These are phyloP conservation scores for Aelia acuminata DNA, from an alignment of 2,888 invertebrate species.

Conservation along the genomic window DNA sequence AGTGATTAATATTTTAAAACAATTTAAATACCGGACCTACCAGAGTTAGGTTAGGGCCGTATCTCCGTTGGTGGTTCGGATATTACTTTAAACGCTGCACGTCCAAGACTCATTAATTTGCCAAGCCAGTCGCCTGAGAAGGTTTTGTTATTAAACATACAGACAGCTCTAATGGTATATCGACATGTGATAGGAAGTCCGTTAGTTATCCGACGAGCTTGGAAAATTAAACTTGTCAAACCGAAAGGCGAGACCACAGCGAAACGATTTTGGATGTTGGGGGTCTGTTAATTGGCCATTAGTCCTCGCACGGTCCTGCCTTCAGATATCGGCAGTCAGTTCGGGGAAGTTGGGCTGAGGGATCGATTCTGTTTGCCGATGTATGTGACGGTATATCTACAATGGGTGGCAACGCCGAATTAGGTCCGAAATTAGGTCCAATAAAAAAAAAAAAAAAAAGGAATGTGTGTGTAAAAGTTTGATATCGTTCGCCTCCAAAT, in stretches of 20 bases:
- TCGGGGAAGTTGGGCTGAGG: neutral
- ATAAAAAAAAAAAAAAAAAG: too few relatives aligned
- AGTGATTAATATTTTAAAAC: too few relatives aligned
- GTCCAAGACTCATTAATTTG: neutral
- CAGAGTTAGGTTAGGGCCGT: too few relatives aligned
- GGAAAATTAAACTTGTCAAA: conserved; percentile 8
- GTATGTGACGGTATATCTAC: neutral
- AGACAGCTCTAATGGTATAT: neutral
- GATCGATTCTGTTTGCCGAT: neutral
- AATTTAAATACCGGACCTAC: too few relatives aligned
- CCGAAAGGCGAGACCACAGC: neutral
- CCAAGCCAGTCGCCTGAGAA: neutral
- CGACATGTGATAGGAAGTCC: neutral
- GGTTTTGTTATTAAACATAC: neutral
- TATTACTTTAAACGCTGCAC: neutral
- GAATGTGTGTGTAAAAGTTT: too few relatives aligned
- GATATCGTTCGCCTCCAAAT: too few relatives aligned
- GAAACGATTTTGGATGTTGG: neutral
- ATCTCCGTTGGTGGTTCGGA: neutral
- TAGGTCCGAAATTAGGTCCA: too few relatives aligned
- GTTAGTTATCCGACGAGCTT: neutral
- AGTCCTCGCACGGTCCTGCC: neutral
- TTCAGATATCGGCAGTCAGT: neutral
- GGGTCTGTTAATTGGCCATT: neutral
- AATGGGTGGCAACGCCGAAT: too few relatives aligned